Percentiles rank a stretch among this genome's conserved stretches.
Evolutionary conservation across 2,113 vertebrate species (phyloP).

Genomic region (Tamias sibiricus): DNA sequence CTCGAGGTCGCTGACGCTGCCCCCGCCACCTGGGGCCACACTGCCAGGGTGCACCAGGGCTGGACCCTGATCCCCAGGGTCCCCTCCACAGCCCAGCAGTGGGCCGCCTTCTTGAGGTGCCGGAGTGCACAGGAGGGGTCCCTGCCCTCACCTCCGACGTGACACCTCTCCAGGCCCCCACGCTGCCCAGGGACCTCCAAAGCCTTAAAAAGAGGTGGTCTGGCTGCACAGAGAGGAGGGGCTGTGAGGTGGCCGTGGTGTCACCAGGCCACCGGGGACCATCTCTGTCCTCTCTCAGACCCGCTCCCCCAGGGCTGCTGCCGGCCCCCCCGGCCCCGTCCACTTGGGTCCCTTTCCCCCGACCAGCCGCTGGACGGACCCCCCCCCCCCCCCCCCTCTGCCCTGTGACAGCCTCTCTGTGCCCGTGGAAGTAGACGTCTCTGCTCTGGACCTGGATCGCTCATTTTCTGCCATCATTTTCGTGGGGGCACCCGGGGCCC

Average conservation of each 20-base stretch:
- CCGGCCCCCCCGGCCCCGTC: not conserved
- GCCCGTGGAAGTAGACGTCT: not conserved
- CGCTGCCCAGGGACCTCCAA: not conserved
- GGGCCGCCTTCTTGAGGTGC: not conserved
- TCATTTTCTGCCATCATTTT: not conserved
- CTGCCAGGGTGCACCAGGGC: not conserved
- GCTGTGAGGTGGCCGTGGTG: not conserved
- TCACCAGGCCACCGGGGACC: not conserved
- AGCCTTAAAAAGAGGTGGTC: not conserved
- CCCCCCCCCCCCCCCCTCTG: not conserved
- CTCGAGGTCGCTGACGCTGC: not conserved
- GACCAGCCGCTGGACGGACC: not conserved
- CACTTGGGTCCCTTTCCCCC: not conserved
- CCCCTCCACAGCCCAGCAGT: not conserved
- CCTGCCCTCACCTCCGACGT: not conserved
- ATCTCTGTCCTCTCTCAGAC: not conserved
- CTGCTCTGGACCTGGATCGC: not conserved
- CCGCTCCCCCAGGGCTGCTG: fast-evolving
- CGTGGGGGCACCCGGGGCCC: not conserved
- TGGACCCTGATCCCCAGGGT: fast-evolving
- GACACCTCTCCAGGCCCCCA: not conserved
- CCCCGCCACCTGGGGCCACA: not conserved
- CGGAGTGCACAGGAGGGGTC: not conserved
- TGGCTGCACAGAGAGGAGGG: too few species aligned
- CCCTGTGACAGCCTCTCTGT: not conserved